Percentiles rank a stretch among this genome's conserved stretches.
Evolutionary conservation across 2,888 invertebrate species (phyloP).

Genomic region (Lagria hirta): DNA sequence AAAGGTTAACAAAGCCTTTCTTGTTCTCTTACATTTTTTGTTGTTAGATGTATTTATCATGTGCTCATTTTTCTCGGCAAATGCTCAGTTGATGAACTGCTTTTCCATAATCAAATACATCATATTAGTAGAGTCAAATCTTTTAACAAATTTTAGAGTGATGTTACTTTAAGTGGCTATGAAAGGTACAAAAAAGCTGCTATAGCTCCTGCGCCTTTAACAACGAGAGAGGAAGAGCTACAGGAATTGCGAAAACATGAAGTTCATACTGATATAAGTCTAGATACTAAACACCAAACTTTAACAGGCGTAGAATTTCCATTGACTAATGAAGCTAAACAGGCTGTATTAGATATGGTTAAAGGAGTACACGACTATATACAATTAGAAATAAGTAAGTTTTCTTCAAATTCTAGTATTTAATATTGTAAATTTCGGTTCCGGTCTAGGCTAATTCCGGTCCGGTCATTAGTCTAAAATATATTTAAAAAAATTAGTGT

Average conservation of each 20-base stretch:
- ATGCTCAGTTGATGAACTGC: too few relatives aligned
- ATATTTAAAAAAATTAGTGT: too few relatives aligned
- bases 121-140: too few relatives aligned
- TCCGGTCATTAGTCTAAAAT: constrained; percentile 1
- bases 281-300: constrained; percentile 85
- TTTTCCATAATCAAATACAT: too few relatives aligned
- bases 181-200: constrained; percentile 74
- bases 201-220: constrained; percentile 86
- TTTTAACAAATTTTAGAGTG: constrained; percentile 59
- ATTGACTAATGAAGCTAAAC: constrained; percentile 75
- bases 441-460: neutral
- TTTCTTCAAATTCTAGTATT: neutral
- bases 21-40: too few relatives aligned
- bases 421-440: neutral
- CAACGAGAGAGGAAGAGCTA: constrained; percentile 82
- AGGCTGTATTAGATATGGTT: constrained; percentile 73
- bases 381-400: constrained; percentile 78
- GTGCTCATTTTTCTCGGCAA: too few relatives aligned
- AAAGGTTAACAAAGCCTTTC: neutral
- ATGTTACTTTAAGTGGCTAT: constrained; percentile 81
- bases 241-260: constrained; percentile 75
- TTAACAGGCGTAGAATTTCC: constrained; percentile 90
- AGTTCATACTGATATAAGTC: constrained; percentile 69
- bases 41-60: too few relatives aligned
- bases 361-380: constrained; percentile 82